Percentiles rank a stretch among this genome's conserved stretches.
phyloP scores from a whole-genome alignment of 1,140 invertebrate genomes.

The Cyrtorhinus lividipennis region DNA sequence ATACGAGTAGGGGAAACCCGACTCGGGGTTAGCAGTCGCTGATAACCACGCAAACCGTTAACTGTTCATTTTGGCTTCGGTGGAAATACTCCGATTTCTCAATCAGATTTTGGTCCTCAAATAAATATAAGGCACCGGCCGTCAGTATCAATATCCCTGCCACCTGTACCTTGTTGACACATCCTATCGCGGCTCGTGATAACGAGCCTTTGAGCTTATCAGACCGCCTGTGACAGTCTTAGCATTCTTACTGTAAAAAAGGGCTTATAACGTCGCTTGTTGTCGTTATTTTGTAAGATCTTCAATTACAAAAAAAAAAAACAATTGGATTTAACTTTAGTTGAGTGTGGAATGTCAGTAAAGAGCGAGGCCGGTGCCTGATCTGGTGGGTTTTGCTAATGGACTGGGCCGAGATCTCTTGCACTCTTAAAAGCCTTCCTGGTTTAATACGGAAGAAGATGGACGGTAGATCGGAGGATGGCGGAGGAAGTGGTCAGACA shows the following conservation, averaged over 20 bases:
- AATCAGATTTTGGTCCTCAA: no score
- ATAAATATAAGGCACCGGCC: background rate
- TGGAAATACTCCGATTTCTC: no score
- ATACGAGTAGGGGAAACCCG: background rate
- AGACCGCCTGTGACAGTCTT: no score
- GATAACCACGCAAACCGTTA: background rate
- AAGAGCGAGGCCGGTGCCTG: background rate
- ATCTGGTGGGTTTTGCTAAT: background rate
- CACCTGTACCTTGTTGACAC: background rate
- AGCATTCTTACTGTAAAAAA: no score
- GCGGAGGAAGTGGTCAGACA: background rate
- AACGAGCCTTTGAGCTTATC: no score
- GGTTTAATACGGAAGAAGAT: slow-evolving; percentile 1
- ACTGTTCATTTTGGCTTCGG: background rate
- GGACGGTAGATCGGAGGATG: background rate
- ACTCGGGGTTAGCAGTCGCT: background rate
- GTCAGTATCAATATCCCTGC: background rate
- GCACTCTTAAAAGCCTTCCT: background rate
- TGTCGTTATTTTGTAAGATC: no score
- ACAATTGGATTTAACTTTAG: no score
- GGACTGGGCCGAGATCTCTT: slow-evolving; percentile 2
- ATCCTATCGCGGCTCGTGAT: no score
- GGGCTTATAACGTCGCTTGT: no score
- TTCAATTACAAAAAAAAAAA: no score
- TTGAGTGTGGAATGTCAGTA: no score